Percentiles rank a stretch among this genome's conserved stretches.
Conservation (phyloP, 30 jellyfish, hydroid and myxozoan genomes). For the Aurelia sp. region DNA sequence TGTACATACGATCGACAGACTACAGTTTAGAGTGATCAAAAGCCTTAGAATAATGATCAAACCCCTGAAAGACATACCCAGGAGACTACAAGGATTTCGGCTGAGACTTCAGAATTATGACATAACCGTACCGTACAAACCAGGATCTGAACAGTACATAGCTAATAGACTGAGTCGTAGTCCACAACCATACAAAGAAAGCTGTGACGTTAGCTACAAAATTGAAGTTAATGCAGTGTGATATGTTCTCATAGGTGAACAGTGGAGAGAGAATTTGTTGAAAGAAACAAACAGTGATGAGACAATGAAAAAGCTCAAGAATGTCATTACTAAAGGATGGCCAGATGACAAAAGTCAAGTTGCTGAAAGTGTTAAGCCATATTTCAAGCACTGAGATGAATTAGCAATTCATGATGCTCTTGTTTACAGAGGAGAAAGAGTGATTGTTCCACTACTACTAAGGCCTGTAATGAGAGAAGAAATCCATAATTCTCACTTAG, state of each 20-base stretch:
- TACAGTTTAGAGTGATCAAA: slow-evolving; percentile 28
- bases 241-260: slow-evolving; percentile 63
- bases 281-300: slow-evolving; percentile 44
- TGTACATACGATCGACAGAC: slow-evolving; percentile 32
- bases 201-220: slow-evolving; percentile 27
- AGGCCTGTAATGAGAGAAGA: too few species aligned
- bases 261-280: slow-evolving; percentile 53
- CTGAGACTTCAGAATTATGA: slow-evolving; percentile 60
- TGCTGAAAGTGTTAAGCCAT: slow-evolving; percentile 53
- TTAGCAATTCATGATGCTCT: slow-evolving; percentile 46
- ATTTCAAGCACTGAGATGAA: slow-evolving; percentile 59
- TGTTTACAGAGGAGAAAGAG: slow-evolving; percentile 58
- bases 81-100: slow-evolving; percentile 36
- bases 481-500: too few species aligned
- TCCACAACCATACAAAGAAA: slow-evolving; percentile 48
- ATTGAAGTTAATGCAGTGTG: slow-evolving; percentile 36
- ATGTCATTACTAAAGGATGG: slow-evolving; percentile 56
- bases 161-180: slow-evolving; percentile 58
- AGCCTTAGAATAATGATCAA: slow-evolving; percentile 42
- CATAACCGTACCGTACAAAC: slow-evolving; percentile 51
- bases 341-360: slow-evolving; percentile 60
- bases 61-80: slow-evolving; percentile 31
- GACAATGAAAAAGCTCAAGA: slow-evolving; percentile 49
- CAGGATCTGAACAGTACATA: slow-evolving; percentile 63
- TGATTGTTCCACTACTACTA: slow-evolving; percentile 31